Base-by-base conservation (phyloP, 1,140 invertebrate genomes). In the Doryteuthis pealeii region DNA sequence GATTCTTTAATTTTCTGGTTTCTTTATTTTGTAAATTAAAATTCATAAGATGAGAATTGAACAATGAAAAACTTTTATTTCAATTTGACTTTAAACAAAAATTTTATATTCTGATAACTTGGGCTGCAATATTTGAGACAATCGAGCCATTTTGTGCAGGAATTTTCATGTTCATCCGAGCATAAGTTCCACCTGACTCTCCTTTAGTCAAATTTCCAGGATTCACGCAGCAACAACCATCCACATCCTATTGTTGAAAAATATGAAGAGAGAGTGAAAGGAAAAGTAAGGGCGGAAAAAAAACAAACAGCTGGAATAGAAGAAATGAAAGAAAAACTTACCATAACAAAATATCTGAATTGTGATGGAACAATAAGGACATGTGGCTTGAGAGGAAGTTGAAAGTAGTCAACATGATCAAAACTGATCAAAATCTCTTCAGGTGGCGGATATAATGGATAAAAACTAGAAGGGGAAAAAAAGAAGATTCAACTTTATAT, bases 331-430 rank as follows among this genome's bases (percentile, higher is more conserved):
- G 10, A 40, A 10, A 40, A 10, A 71, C 30, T 80, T 72, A 93
- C 93, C 90, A 94, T 95, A 65, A 93, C 90, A 86, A 96, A 97
- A 84, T 92, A 91, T 85, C 92, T 90, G 72, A 96, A 91, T 83
- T 94, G 92, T 14, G 95, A 96, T 3, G 95, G 95, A 77, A 95
- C 83, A 65, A 98, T 87, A 1, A 98, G 86, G 12, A 98, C 78
- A 84, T 97, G 94, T 1, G 95, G 95, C 68, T 91, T 91, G 69
- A 89, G 86, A 18, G 92, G 88, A 70, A 89, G 77, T 54, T 70
- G 76, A 76, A 81, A 75, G 14, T 72, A 67, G 54, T 92, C 90
- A 88, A 92, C 93, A 62, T 93, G 86, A 70, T 90, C 89, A 22
- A 91, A 90, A 86, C 96, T 94, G 4, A 93, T 80, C 78, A 91